These are phyloP conservation scores for Rotaria magnacalcarata DNA, from an alignment of 2,888 invertebrate genomes.

Conservation along the genomic window DNA sequence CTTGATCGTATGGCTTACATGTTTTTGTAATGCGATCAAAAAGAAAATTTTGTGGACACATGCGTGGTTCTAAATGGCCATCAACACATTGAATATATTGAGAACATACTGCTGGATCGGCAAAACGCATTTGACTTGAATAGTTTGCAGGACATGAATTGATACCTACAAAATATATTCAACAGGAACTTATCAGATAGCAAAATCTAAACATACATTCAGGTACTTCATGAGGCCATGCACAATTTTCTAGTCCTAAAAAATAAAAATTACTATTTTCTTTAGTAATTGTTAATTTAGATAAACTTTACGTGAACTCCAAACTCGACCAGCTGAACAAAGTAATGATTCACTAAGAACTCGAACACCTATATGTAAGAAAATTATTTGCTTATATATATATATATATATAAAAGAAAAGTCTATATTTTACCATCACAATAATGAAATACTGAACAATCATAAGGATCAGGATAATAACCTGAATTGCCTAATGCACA, in stretches of 20 bases:
- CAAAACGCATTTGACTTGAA: constrained; percentile 28
- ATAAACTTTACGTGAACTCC: neutral
- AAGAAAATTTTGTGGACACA: constrained; percentile 38
- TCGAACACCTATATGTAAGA: neutral
- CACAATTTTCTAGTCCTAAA: constrained; percentile 36
- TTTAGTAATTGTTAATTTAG: neutral
- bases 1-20: constrained; percentile 43
- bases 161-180: neutral
- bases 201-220: neutral
- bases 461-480: constrained; percentile 44
- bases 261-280: neutral
- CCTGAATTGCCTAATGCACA: constrained; percentile 40
- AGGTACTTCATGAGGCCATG: constrained; percentile 36
- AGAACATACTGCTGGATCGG: constrained; percentile 40
- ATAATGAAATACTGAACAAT: constrained; percentile 46
- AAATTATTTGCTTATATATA: neutral
- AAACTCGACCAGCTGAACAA: neutral
- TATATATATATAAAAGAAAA: neutral
- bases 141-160: neutral
- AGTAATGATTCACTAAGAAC: neutral
- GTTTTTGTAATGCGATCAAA: constrained; percentile 43
- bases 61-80: constrained; percentile 37
- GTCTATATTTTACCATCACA: constrained; percentile 38
- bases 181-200: neutral
- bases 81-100: constrained; percentile 45